Conservation (phyloP, 2,797 vertebrate species). For the Siniperca obscura region DNA sequence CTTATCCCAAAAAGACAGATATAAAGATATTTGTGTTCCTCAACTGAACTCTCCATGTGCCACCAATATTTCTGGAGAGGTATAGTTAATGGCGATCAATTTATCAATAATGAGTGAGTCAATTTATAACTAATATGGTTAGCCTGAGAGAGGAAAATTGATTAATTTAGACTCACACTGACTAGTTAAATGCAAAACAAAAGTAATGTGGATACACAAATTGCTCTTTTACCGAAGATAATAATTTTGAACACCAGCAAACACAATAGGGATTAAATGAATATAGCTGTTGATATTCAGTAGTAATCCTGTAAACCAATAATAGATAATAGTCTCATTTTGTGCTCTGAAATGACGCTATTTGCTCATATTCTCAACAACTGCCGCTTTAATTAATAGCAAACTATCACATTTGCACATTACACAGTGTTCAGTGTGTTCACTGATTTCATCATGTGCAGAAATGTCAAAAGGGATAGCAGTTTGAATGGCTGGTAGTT, state of each 20-base stretch:
- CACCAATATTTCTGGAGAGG: not conserved
- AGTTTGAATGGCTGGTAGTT: not conserved
- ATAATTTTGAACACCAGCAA: not conserved
- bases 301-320: not conserved
- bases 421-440: not conserved
- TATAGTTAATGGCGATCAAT: not conserved
- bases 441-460: not conserved
- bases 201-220: not conserved
- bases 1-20: not conserved
- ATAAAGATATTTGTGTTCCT: not conserved
- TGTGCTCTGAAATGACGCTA: not conserved
- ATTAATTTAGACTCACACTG: not conserved
- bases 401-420: conserved; percentile 3
- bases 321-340: conserved; percentile 1
- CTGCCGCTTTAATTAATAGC: not conserved
- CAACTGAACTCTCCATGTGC: not conserved
- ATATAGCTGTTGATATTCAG: conserved; percentile 2
- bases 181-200: not conserved
- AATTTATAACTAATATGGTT: not conserved
- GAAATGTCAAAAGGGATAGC: not conserved
- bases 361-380: not conserved
- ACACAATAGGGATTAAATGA: not conserved
- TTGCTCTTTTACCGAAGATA: not conserved
- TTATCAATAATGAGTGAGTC: not conserved
- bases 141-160: not conserved